These are phyloP conservation scores for Eueides isabella DNA, from an alignment of 1,140 invertebrate genomes.

Conservation along the genomic window DNA sequence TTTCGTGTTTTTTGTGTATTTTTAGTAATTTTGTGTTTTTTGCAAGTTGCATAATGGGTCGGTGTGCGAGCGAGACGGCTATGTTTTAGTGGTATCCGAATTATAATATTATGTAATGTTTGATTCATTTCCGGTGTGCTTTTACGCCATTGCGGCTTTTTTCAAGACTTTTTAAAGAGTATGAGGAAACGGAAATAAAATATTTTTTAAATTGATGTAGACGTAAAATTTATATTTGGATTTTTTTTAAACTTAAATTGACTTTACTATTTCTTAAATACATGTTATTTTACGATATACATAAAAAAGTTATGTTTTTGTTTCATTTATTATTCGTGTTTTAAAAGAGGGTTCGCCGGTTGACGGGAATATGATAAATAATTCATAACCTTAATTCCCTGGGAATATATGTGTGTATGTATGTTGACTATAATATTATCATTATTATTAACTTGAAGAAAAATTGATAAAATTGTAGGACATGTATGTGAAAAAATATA, in stretches of 20 bases:
- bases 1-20: conserved; percentile 23
- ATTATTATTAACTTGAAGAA: background rate
- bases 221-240: background rate
- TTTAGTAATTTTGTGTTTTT: conserved; percentile 27
- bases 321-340: background rate
- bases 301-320: background rate
- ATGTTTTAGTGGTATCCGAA: conserved; percentile 15
- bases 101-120: conserved; percentile 21
- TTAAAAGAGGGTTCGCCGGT: background rate
- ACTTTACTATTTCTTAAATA: no score
- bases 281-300: background rate
- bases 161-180: background rate
- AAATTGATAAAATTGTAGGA: no score
- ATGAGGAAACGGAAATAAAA: background rate
- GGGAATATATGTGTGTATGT: background rate
- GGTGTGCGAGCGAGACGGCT: conserved; percentile 39
- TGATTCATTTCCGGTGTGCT: conserved; percentile 11
- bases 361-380: background rate
- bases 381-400: background rate
- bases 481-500: no score
- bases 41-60: conserved; percentile 47
- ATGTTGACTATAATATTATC: background rate
- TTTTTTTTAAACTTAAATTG: background rate
- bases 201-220: background rate
- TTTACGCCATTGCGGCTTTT: conserved; percentile 31